Evolutionary conservation across 2,888 invertebrate species (phyloP).

Genomic region (Latrodectus elegans): DNA sequence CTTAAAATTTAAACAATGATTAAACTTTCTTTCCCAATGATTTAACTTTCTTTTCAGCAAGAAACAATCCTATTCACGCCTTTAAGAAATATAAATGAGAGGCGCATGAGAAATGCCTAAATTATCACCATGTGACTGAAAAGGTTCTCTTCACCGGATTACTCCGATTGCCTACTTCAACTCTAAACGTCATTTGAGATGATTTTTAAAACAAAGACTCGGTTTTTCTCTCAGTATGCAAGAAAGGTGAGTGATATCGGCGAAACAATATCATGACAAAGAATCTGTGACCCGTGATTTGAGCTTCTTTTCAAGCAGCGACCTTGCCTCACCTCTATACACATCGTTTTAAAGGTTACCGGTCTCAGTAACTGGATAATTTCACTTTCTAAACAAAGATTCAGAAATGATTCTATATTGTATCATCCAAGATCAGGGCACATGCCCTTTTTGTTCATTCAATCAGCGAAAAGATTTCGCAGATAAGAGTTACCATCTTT

Average conservation of each 20-base stretch:
- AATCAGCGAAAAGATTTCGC: constrained; percentile 45
- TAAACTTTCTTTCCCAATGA: too few relatives aligned
- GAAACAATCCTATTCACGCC: too few relatives aligned
- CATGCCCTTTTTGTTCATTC: constrained; percentile 36
- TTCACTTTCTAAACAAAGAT: constrained; percentile 56
- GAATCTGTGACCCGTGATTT: constrained; percentile 38
- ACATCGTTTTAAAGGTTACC: constrained; percentile 59
- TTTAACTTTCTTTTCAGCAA: too few relatives aligned
- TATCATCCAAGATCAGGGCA: constrained; percentile 40
- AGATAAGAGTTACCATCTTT: constrained; percentile 46
- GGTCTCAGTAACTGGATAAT: constrained; percentile 3
- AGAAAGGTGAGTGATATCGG: constrained; percentile 29
- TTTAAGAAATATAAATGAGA: too few relatives aligned
- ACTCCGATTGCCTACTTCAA: too few relatives aligned
- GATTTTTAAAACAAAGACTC: too few relatives aligned
- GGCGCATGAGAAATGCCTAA: too few relatives aligned
- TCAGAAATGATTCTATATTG: constrained; percentile 42
- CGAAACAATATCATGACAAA: constrained; percentile 13
- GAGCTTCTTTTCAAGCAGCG: constrained; percentile 26
- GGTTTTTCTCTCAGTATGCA: background rate
- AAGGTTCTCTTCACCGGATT: too few relatives aligned
- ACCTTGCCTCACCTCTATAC: constrained; percentile 44
- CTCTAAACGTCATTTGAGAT: too few relatives aligned
- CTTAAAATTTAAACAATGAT: too few relatives aligned
- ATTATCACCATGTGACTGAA: too few relatives aligned